Base-by-base conservation (phyloP, 1,140 invertebrate genomes). In the Drosophila sulfurigaster region DNA sequence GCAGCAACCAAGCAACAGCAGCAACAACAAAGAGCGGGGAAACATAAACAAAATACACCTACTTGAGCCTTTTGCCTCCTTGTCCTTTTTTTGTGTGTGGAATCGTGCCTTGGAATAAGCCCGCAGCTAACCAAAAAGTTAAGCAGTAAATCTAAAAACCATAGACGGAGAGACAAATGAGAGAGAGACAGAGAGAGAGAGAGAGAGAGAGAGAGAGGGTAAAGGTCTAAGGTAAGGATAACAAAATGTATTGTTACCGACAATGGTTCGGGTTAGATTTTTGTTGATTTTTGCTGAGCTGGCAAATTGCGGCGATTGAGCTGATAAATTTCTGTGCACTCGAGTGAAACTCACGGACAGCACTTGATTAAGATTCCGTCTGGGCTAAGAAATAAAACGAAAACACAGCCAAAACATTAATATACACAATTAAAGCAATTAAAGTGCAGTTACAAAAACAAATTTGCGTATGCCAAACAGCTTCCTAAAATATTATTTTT, bases 101-200 rank as follows among this genome's bases (percentile, higher is more conserved):
- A 46, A 70, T 64, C 71, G 79, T 86, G 71, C 65, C 79, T 46
- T 32, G 60, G 43, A 66, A 75, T 82, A 70, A 79, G 72, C 62
- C 49, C 54, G 57, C 38, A 76, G 77, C 56, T 49, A 60, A 62
- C 56, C 65, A 54, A 72, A 59, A 87, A 87, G 77, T 87, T 88
- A 83, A 78, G 85, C 83, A 74, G 80, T 87, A 87, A 87, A 87
- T 87, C 80, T 87, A 88, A 74, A 25, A 68, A 72, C 59, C 62
- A 60, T 59, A 65, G 78, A 67, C 77, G 25, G 16, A 7, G 8
- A n/a, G 15, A 41, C 35, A 20, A 35, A 30, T 20, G 13, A 28
- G 49, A 56, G n/a, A 30, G 11, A 1, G 2, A 0, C 41, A 48
- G 13, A 30, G 28, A 20, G 51, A 30, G 30, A 45, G 57, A 1